Percentiles rank a stretch among this genome's conserved stretches.
These are phyloP conservation scores for Drosophila grimshawi DNA, from an alignment of 1,140 invertebrate genomes.

Conservation along the genomic window DNA sequence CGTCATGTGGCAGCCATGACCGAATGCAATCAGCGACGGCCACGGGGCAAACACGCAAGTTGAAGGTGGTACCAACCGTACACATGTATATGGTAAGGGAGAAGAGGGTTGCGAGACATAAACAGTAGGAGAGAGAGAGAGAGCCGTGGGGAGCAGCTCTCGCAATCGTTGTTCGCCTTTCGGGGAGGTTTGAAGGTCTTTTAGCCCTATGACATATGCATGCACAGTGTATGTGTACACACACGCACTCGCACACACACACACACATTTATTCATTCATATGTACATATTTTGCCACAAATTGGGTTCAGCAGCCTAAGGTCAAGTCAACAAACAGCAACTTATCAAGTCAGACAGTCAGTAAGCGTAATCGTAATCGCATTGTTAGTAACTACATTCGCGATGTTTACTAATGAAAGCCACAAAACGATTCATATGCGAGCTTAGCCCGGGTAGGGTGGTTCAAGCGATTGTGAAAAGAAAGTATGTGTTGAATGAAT, in stretches of 20 bases:
- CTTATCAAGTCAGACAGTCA: slow-evolving; percentile 31
- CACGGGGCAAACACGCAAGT: slow-evolving; percentile 58
- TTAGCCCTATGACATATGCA: slow-evolving; percentile 29
- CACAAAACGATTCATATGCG: slow-evolving; percentile 57
- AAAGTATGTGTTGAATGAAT: slow-evolving; percentile 5
- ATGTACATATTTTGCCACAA: slow-evolving; percentile 61
- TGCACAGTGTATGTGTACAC: not conserved
- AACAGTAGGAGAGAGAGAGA: not conserved
- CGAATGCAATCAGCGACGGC: slow-evolving; percentile 71
- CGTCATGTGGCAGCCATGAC: slow-evolving; percentile 64
- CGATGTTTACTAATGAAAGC: slow-evolving; percentile 75
- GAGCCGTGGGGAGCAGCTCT: slow-evolving; percentile 38
- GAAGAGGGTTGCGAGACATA: not conserved
- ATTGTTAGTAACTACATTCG: slow-evolving; percentile 77
- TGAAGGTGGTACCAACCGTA: slow-evolving; percentile 58
- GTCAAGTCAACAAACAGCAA: slow-evolving; percentile 60
- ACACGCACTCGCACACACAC: not conserved
- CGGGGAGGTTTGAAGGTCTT: slow-evolving; percentile 70
- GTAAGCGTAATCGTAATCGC: slow-evolving; percentile 67
- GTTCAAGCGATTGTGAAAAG: slow-evolving; percentile 29
- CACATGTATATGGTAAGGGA: slow-evolving; percentile 21
- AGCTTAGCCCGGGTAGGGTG: slow-evolving; percentile 13
- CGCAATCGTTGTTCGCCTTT: slow-evolving; percentile 69
- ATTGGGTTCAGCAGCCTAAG: slow-evolving; percentile 79
- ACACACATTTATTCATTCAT: slow-evolving; percentile 1